Percentiles rank a stretch among this genome's conserved stretches.
phyloP scores from a whole-genome alignment of 2,888 invertebrate species.

The Philopedon plagiatum region DNA sequence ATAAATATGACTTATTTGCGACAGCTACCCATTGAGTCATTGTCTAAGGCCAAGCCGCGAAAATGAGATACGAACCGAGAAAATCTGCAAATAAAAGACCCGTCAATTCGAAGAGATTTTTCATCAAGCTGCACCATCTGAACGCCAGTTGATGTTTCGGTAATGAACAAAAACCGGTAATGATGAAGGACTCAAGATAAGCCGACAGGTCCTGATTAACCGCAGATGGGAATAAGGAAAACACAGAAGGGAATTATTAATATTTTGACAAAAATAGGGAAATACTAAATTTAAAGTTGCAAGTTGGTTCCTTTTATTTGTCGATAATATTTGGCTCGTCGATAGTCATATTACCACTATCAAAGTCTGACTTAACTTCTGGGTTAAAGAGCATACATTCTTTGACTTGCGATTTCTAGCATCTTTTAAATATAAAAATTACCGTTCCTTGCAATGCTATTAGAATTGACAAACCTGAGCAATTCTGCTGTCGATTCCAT shows the following conservation, averaged over 20 bases:
- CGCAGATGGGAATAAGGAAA: conserved; percentile 61
- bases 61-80: conserved; percentile 69
- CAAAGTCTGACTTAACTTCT: too few relatives aligned
- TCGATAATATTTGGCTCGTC: too few relatives aligned
- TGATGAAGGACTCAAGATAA: conserved; percentile 67
- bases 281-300: too few relatives aligned
- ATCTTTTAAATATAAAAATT: too few relatives aligned
- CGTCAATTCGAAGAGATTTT: conserved; percentile 69
- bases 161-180: conserved; percentile 69
- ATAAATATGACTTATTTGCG: not conserved
- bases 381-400: too few relatives aligned
- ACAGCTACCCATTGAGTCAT: conserved; percentile 31
- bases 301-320: too few relatives aligned
- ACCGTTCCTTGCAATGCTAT: too few relatives aligned
- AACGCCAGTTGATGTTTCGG: conserved; percentile 65
- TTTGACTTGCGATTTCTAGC: too few relatives aligned
- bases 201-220: conserved; percentile 64
- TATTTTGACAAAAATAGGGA: conserved; percentile 15
- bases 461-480: too few relatives aligned
- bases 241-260: conserved; percentile 36
- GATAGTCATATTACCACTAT: too few relatives aligned
- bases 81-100: conserved; percentile 69
- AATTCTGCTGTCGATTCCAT: too few relatives aligned
- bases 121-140: conserved; percentile 68
- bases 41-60: conserved; percentile 64